Evolutionary conservation across 2,797 vertebrate genomes (phyloP), one percentile per base, ranked within the genome.

Genomic region (Pyrocephalus nanus): DNA sequence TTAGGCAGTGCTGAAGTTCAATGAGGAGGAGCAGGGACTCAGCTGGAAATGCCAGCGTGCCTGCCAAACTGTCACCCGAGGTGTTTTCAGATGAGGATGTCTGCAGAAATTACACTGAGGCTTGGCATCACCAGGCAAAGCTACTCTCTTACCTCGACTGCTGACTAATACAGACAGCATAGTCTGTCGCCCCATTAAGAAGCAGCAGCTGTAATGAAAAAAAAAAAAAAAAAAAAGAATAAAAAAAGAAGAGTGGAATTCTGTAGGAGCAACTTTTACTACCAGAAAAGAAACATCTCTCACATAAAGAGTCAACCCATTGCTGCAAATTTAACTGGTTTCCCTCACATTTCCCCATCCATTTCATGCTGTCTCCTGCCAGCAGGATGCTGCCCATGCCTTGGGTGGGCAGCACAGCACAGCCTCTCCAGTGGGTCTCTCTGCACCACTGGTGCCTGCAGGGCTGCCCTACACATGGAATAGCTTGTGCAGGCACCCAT

Each of bases 11-110:
- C 95, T 93, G 92, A 57, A 89, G 78, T 95, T 94, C 91, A 93
- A 40, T 54, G 55, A 91, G 84, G 84, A 95, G 86, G 93, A 87
- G 95, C 72, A 90, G 90, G 42, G 87, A 61, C 82, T 85, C 71
- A 25, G 90, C 86, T 97, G 92, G 86, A 95, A 96, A 61, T 87
- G 86, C 88, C 90, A 91, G 77, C 3, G 3, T 92, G 90, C 67
- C 95, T 95, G 94, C 92, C 93, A 93, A 92, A 73, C 94, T 96
- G 94, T 92, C 96, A 94, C 92, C 88, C 1, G 29, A 95, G 92
- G 91, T 96, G 88, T 47, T 96, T 95, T 73, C 86, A 92, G 90
- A 93, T 73, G 60, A 95, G 94, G 74, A 92, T 87, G 60, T 95
- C 93, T 96, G 80, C 90, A 93, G 93, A 90, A 93, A 94, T 88